These are phyloP conservation scores for Folsomia manolachei DNA, from an alignment of 2,888 invertebrate species.

Conservation along the genomic window DNA sequence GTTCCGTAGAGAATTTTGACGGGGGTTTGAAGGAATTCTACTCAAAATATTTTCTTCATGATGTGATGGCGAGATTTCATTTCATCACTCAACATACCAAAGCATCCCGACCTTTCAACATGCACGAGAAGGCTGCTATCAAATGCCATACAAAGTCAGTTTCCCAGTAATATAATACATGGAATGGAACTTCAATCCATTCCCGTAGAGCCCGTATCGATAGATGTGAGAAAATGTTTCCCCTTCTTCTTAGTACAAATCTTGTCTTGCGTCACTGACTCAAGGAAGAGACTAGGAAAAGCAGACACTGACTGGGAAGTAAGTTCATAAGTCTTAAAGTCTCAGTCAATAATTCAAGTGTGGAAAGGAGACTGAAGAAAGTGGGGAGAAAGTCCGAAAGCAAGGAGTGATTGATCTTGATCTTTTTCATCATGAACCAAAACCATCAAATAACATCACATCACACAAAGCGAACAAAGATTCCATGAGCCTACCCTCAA, in stretches of 20 bases:
- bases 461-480: not conserved
- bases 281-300: no score
- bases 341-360: not conserved
- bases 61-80: conserved; percentile 5
- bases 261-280: not conserved
- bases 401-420: conserved; percentile 6
- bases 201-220: no score
- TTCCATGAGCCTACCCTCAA: not conserved
- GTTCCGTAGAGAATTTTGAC: no score
- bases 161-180: no score
- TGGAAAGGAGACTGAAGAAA: conserved; percentile 2
- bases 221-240: not conserved
- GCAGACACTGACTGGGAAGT: not conserved
- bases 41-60: not conserved
- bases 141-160: no score
- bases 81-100: conserved; percentile 6
- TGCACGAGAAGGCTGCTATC: not conserved
- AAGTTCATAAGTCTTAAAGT: not conserved
- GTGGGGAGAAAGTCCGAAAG: not conserved
- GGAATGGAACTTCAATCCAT: no score
- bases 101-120: not conserved
- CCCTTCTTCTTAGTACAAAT: not conserved
- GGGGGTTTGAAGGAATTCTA: not conserved
- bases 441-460: not conserved
- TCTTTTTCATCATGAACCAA: not conserved